phyloP scores from a whole-genome alignment of 2,888 invertebrate genomes.

The Cartodere bifasciata region DNA sequence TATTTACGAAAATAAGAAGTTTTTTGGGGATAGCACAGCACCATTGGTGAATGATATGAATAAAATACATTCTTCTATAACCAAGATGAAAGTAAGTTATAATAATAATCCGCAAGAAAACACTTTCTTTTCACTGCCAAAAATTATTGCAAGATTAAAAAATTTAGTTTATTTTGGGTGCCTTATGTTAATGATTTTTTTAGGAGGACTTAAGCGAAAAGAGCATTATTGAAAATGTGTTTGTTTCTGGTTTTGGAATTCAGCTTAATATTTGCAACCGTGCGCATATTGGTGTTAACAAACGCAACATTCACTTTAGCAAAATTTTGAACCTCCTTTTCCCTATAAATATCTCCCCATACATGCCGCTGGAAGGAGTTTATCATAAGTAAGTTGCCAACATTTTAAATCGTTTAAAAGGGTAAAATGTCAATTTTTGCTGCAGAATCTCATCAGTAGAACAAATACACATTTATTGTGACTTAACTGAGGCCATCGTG shows the following conservation, averaged over 20 bases:
- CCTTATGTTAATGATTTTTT: constrained; percentile 2
- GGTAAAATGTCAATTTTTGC: constrained; percentile 12
- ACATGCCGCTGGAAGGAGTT: constrained; percentile 34
- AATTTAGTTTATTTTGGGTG: neutral
- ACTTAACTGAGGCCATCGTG: constrained; percentile 37
- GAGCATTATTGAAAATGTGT: constrained; percentile 23
- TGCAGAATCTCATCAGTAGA: constrained; percentile 57
- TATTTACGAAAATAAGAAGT: constrained; percentile 40
- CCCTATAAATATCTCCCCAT: constrained; percentile 32
- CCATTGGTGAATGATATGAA: constrained; percentile 36
- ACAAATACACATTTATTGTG: constrained; percentile 42
- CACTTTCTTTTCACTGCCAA: no score
- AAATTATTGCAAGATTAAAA: neutral
- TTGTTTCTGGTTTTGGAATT: constrained; percentile 24
- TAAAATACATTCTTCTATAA: constrained; percentile 45
- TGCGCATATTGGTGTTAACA: constrained; percentile 30
- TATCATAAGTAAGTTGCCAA: constrained; percentile 29
- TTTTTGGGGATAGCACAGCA: constrained; percentile 44
- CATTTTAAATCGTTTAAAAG: constrained; percentile 2
- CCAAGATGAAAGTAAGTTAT: constrained; percentile 16
- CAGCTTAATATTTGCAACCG: constrained; percentile 29
- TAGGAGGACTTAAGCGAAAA: constrained; percentile 8
- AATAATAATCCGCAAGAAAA: neutral
- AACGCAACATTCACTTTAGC: constrained; percentile 30
- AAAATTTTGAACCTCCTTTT: constrained; percentile 29